These are phyloP conservation scores for Zele albiditarsus DNA, from an alignment of 2,888 invertebrate genomes.

Conservation along the genomic window DNA sequence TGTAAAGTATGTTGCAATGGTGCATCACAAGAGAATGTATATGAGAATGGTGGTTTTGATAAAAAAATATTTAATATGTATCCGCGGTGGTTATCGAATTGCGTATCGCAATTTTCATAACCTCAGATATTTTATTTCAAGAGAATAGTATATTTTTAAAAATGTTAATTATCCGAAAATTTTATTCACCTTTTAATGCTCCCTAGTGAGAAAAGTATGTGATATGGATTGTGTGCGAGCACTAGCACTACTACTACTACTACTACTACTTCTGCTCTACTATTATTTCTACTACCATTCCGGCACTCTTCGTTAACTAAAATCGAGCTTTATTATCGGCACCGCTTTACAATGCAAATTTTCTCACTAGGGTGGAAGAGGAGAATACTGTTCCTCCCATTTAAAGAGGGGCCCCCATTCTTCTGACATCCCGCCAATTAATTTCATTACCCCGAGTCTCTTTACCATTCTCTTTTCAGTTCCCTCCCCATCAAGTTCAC, in stretches of 20 bases:
- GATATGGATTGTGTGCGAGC: constrained; percentile 9
- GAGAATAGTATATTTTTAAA: constrained; percentile 18
- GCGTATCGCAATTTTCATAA: constrained; percentile 12
- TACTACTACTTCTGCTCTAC: not conserved
- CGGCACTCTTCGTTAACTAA: constrained; percentile 48
- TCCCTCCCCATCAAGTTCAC: constrained; percentile 34
- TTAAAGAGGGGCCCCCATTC: constrained; percentile 48
- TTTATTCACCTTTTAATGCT: constrained; percentile 38
- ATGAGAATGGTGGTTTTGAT: not conserved
- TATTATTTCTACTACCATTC: not conserved
- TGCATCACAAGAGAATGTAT: not conserved
- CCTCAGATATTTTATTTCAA: constrained; percentile 21
- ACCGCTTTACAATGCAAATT: constrained; percentile 55
- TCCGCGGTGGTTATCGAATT: not conserved
- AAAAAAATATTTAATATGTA: constrained; percentile 12
- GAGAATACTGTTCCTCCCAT: constrained; percentile 41
- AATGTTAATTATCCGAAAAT: constrained; percentile 41
- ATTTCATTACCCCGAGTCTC: constrained; percentile 58
- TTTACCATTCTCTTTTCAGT: constrained; percentile 36
- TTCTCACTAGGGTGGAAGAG: constrained; percentile 36
- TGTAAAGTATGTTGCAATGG: not conserved
- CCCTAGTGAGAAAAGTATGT: constrained; percentile 16
- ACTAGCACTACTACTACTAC: not conserved
- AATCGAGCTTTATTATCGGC: constrained; percentile 54
- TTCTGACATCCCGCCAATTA: constrained; percentile 59